phyloP scores from a whole-genome alignment of 2,888 invertebrate genomes.

The Yponomeuta malinellus region DNA sequence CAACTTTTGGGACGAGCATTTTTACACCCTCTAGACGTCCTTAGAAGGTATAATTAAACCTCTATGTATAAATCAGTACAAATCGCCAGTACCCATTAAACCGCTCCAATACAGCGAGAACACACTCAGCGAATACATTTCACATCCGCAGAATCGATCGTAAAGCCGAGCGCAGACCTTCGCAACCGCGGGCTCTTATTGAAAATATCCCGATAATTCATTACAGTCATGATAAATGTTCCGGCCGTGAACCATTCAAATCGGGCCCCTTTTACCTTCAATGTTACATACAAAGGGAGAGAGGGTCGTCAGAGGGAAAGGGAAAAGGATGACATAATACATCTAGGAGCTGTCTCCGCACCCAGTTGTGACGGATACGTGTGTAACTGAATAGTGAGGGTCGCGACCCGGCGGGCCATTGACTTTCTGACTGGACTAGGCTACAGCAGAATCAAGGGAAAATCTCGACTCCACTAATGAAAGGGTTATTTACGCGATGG shows the following conservation, averaged over 20 bases:
- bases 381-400: conserved; percentile 30
- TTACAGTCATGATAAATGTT: conserved; percentile 71
- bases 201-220: conserved; percentile 66
- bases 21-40: too few relatives aligned
- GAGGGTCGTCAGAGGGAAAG: conserved; percentile 43
- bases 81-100: not conserved
- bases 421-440: conserved; percentile 15
- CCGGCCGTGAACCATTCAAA: conserved; percentile 56
- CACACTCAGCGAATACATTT: not conserved
- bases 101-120: not conserved
- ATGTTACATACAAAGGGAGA: conserved; percentile 68
- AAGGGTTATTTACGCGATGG: too few relatives aligned
- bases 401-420: conserved; percentile 20
- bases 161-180: not conserved
- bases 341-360: conserved; percentile 52
- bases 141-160: conserved; percentile 3
- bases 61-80: not conserved
- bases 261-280: conserved; percentile 67
- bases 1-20: too few relatives aligned
- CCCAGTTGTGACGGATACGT: conserved; percentile 34
- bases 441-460: conserved; percentile 8
- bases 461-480: not conserved
- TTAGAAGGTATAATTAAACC: too few relatives aligned
- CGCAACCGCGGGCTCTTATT: conserved; percentile 42
- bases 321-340: conserved; percentile 69